These are phyloP conservation scores for Idaea biselata DNA, from an alignment of 2,888 invertebrate genomes.

Conservation along the genomic window DNA sequence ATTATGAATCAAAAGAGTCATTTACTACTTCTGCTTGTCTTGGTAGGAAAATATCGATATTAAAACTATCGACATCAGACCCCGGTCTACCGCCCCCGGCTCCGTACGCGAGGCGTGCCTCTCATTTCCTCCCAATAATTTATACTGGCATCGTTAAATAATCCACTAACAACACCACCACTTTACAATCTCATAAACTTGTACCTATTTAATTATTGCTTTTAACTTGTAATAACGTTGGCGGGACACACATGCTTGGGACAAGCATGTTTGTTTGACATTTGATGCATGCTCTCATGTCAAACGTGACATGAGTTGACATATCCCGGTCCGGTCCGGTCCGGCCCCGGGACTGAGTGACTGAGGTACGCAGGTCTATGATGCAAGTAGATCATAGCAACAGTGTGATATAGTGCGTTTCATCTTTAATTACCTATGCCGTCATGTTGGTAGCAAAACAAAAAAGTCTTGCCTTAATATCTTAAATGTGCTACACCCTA, in stretches of 20 bases:
- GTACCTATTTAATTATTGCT: slow-evolving; percentile 58
- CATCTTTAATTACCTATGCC: too few relatives aligned
- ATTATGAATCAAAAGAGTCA: too few relatives aligned
- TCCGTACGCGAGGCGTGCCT: slow-evolving; percentile 62
- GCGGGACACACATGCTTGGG: neutral
- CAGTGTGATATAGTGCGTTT: too few relatives aligned
- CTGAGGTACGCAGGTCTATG: too few relatives aligned
- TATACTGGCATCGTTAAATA: slow-evolving; percentile 72
- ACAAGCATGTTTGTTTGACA: neutral
- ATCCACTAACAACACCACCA: slow-evolving; percentile 52
- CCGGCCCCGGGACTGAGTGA: neutral
- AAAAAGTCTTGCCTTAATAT: too few relatives aligned
- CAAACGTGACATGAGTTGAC: neutral
- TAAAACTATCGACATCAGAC: slow-evolving; percentile 17
- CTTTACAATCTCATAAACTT: slow-evolving; percentile 57
- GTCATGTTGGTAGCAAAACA: too few relatives aligned
- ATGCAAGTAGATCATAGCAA: too few relatives aligned
- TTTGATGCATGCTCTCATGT: neutral
- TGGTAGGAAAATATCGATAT: slow-evolving; percentile 23
- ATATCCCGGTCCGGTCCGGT: too few relatives aligned
- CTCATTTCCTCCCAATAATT: slow-evolving; percentile 71
- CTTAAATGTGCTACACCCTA: too few relatives aligned
- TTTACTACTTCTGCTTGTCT: neutral
- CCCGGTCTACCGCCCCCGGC: slow-evolving; percentile 54
- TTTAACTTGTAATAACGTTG: slow-evolving; percentile 12